These are phyloP conservation scores for Centropus unirufus DNA, from an alignment of 2,113 vertebrate species.

Conservation along the genomic window DNA sequence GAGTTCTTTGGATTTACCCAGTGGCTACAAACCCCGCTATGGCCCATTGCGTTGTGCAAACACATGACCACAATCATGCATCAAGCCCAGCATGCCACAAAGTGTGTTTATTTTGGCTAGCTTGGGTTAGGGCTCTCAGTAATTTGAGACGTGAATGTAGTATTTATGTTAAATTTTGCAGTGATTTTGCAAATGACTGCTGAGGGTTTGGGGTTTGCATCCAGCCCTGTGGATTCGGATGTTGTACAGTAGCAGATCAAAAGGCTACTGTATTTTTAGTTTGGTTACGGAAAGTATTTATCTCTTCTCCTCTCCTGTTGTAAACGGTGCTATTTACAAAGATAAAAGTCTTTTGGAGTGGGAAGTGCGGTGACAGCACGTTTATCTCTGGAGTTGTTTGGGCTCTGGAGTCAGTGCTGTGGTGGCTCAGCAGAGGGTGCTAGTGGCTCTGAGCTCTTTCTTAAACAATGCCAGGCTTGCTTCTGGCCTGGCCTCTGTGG, in stretches of 20 bases:
- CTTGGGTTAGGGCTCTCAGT: neutral
- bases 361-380: neutral
- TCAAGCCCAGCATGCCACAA: neutral
- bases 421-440: constrained; percentile 63
- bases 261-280: neutral
- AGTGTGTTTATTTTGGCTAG: constrained; percentile 36
- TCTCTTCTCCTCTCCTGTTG: neutral
- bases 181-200: neutral
- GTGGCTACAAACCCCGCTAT: neutral
- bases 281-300: neutral
- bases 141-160: constrained; percentile 10
- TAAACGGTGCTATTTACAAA: neutral
- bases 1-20: neutral
- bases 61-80: neutral
- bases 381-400: neutral
- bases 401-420: neutral
- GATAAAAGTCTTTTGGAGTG: neutral
- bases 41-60: neutral
- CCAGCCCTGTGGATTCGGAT: neutral
- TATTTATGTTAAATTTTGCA: constrained; percentile 3
- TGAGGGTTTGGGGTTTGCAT: neutral
- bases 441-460: neutral
- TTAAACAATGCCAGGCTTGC: neutral
- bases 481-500: neutral
- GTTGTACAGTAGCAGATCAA: neutral